A percentile compares a stretch with the other conserved stretches of the same genome.
Evolutionary conservation across 2,888 invertebrate genomes (phyloP).

Genomic region (Xanthia togata): DNA sequence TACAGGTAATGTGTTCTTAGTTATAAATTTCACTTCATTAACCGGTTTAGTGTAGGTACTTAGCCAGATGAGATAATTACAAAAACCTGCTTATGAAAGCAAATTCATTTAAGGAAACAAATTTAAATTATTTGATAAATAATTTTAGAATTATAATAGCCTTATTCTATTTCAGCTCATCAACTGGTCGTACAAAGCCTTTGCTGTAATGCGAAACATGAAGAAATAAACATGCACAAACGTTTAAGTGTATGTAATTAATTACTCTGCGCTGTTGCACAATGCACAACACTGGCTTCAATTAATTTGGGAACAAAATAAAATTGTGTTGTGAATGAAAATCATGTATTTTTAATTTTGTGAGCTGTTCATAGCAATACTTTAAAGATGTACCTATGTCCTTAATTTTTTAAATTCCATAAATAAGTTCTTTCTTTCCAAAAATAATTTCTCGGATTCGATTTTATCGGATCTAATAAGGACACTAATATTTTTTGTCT

Average conservation of each 20-base stretch:
- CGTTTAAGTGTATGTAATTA: slow-evolving; percentile 63
- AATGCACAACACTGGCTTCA: slow-evolving; percentile 63
- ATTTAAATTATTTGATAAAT: not conserved
- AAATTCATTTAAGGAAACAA: not conserved
- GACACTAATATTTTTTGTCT: not conserved
- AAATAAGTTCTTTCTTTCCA: not conserved
- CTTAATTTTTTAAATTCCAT: no score
- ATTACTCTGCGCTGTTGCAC: slow-evolving; percentile 61
- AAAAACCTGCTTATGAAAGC: not conserved
- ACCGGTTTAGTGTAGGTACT: slow-evolving; percentile 22
- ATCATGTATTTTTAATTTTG: slow-evolving; percentile 53
- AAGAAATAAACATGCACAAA: slow-evolving; percentile 78
- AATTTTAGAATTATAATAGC: slow-evolving; percentile 18
- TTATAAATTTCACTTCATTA: slow-evolving; percentile 40
- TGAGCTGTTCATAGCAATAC: no score
- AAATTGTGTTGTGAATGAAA: slow-evolving; percentile 52
- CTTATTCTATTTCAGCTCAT: slow-evolving; percentile 81
- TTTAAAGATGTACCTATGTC: not conserved
- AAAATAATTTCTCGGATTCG: not conserved
- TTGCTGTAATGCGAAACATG: slow-evolving; percentile 88
- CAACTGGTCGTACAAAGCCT: slow-evolving; percentile 89
- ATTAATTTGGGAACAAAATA: slow-evolving; percentile 69
- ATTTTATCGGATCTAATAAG: not conserved
- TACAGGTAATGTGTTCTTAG: slow-evolving; percentile 22
- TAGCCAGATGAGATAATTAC: slow-evolving; percentile 39